Evolutionary conservation across 2,888 invertebrate genomes (phyloP).

Genomic region (Trimorus sp.): DNA sequence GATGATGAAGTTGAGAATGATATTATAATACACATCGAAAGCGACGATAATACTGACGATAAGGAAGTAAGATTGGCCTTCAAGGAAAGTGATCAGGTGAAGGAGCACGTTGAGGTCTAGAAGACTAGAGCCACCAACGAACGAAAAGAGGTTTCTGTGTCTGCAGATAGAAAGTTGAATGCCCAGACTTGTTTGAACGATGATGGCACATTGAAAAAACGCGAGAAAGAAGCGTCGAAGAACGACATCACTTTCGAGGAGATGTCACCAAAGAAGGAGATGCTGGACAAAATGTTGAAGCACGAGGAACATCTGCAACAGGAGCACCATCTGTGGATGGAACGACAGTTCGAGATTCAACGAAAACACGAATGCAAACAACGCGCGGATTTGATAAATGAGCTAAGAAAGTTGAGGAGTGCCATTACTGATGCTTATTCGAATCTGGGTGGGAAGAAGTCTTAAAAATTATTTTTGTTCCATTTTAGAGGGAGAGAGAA

Average conservation of each 20-base stretch:
- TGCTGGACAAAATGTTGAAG: slow-evolving; percentile 47
- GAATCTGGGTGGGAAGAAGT: too few species aligned
- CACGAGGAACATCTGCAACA: slow-evolving; percentile 70
- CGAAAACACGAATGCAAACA: slow-evolving; percentile 69
- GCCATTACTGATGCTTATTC: slow-evolving; percentile 19
- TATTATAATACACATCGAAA: neutral
- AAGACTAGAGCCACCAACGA: too few species aligned
- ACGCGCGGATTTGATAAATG: slow-evolving; percentile 65
- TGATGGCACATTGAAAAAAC: neutral
- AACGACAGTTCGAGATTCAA: slow-evolving; percentile 72
- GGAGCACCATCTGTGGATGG: slow-evolving; percentile 71
- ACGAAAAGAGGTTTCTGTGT: too few species aligned
- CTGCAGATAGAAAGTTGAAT: too few species aligned
- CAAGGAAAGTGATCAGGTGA: too few species aligned
- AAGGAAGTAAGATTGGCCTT: neutral
- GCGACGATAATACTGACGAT: neutral
- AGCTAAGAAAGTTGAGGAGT: slow-evolving; percentile 67
- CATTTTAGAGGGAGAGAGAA: too few species aligned
- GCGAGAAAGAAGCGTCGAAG: neutral
- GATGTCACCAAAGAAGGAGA: neutral
- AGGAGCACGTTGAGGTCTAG: too few species aligned
- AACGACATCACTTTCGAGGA: neutral
- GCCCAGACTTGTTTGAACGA: neutral
- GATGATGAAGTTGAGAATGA: slow-evolving; percentile 80
- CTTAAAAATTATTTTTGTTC: too few species aligned